Evolutionary conservation across 2,113 vertebrate species (phyloP), one percentile per base, ranked within the genome.

Genomic region (Tapirus terrestris): DNA sequence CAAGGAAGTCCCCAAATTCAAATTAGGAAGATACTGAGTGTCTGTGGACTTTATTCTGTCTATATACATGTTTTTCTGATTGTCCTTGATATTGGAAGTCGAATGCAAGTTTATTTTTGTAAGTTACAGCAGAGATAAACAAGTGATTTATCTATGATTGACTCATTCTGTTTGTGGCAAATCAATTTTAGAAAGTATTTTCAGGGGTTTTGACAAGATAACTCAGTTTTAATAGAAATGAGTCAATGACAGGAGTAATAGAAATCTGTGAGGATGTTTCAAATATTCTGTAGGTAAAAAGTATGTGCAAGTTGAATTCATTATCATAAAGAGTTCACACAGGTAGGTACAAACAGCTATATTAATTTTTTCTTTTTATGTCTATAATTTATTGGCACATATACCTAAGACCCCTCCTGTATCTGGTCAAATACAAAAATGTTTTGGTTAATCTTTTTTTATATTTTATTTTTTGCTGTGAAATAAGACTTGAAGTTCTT

Each of bases 21-120:
- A 53, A 95, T 97, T 93, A 96, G 90, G 84, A 94, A 77, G 72
- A 91, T 82, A 95, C 88, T 94, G 77, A 68, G 53, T 95, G 36
- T 87, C 75, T 86, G 13, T 75, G 73, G 43, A 58, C 63, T 85
- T 82, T 8, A n/a, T 92, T 93, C 67, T 87, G 85, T 92, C 60
- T 68, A 20, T 48, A n/a, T 25, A 8, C 67, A 7, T 61, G 6
- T 92, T 27, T 89, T 94, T 93, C 21, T 75, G 39, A 70, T 80
- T 76, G 56, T 70, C 27, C 12, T 95, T 80, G 36, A 88, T 68
- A 80, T 39, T 81, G 73, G n/a, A 96, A 92, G 29, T 73, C 18
- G 5, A 84, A 45, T 89, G 61, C 21, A 48, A 60, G 33, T 73
- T 73, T 80, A 73, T 68, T 95, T 84, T 79, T 84, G 56, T 75